These are phyloP conservation scores for Cerceris ruficornis DNA, from an alignment of 2,888 invertebrate species.

Conservation along the genomic window DNA sequence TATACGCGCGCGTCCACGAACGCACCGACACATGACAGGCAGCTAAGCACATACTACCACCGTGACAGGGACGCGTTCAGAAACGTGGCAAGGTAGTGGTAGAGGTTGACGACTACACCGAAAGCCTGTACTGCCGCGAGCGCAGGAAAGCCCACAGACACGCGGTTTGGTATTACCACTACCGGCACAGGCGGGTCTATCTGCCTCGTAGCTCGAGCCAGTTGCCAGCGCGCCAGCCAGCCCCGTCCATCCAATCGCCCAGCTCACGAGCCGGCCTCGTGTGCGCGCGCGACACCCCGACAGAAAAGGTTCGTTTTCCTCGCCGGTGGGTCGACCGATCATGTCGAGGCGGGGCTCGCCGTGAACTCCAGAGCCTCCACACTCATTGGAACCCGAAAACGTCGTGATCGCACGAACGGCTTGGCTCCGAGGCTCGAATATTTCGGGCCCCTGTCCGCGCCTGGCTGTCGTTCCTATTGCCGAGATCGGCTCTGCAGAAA, in stretches of 20 bases:
- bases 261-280: conserved; percentile 78
- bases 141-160: conserved; percentile 53
- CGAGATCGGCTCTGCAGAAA: conserved; percentile 70
- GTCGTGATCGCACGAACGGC: conserved; percentile 25
- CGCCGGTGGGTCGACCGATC: conserved; percentile 64
- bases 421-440: conserved; percentile 37
- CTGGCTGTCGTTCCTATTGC: conserved; percentile 60
- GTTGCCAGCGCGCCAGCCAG: conserved; percentile 71
- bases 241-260: conserved; percentile 67
- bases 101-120: conserved; percentile 43
- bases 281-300: conserved; percentile 69
- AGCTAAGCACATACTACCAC: conserved; percentile 51
- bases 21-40: conserved; percentile 58
- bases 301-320: conserved; percentile 66
- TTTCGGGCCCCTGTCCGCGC: conserved; percentile 45
- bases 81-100: conserved; percentile 29
- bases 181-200: conserved; percentile 59
- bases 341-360: conserved; percentile 69
- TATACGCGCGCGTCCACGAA: conserved; percentile 61
- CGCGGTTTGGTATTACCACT: conserved; percentile 55
- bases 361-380: conserved; percentile 49
- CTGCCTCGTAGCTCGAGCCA: conserved; percentile 66
- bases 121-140: not conserved
- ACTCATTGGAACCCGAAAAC: conserved; percentile 45
- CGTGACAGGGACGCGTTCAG: conserved; percentile 34